Conservation (phyloP, 2,113 vertebrate species). For the Catharus fuscescens region DNA sequence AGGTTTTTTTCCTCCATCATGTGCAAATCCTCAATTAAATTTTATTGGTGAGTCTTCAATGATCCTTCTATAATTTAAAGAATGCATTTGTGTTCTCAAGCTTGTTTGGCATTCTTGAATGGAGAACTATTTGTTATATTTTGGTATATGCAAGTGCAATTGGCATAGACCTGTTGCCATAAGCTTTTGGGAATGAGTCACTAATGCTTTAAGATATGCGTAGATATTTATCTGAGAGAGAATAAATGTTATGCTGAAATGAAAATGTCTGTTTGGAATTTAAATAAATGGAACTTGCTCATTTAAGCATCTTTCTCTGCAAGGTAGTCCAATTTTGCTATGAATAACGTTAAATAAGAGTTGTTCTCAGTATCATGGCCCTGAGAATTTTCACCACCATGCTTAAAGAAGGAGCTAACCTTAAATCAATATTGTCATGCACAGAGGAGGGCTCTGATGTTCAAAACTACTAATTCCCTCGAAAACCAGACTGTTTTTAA, state of each 20-base stretch:
- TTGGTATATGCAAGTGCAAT: background rate
- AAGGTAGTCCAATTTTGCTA: background rate
- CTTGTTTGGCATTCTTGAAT: background rate
- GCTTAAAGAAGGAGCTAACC: background rate
- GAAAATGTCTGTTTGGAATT: background rate
- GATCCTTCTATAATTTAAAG: background rate
- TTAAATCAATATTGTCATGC: background rate
- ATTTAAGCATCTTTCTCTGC: background rate
- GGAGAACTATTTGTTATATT: background rate
- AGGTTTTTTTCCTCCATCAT: background rate
- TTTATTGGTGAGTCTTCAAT: background rate
- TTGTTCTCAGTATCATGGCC: background rate
- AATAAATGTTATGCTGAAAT: background rate
- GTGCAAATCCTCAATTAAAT: background rate
- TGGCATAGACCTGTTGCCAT: background rate
- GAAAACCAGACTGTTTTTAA: background rate
- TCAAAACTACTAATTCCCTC: constrained; percentile 1
- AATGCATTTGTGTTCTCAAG: background rate
- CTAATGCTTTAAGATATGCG: background rate
- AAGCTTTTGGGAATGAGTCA: background rate
- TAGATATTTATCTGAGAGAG: background rate
- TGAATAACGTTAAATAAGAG: background rate
- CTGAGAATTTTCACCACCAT: background rate
- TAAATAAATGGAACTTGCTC: background rate
- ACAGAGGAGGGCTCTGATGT: background rate